Evolutionary conservation across 2,113 vertebrate genomes (phyloP), one percentile per base, ranked within the genome.

Genomic region (Dipodomys ordii): DNA sequence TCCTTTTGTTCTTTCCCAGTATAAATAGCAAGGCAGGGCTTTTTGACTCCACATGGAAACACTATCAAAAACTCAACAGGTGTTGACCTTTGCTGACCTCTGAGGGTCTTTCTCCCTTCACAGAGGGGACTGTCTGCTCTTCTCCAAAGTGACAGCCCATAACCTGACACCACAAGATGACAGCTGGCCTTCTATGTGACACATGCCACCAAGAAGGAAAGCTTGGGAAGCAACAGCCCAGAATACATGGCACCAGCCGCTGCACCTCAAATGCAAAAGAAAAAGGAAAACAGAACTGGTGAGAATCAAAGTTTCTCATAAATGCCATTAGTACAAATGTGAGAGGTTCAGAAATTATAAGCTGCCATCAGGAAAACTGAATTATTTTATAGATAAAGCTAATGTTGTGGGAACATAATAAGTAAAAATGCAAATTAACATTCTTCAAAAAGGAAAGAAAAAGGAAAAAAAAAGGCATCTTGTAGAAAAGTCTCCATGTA

Each of bases 51-150:
- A 88, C 64, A 68, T 92, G 87, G 67, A 90, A 94, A 91, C 23
- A 32, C 46, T 86, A 53, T 93, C 90, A 95, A 96, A 39, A 94
- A 95, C 64, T 86, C 96, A 96, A 97, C 96, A 97, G 97, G 96
- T 97, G 96, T 83, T 4, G 4, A 46, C 93, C 82, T 95, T 85
- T 96, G 71, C 82, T 93, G 96, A 94, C 84, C 91, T 88, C 27
- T 62, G 22, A 65, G 60, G 95, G 46, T 84, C 82, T 92, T 89
- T 94, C 13, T 19, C 67, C 62, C 94, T 53, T 92, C 46, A 88
- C 77, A n/a, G 44, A 92, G 46, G 49, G 65, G 71, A 76, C 88
- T 60, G 87, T 91, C 93, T 92, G 28, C 32, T 79, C 84, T 77
- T 79, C 84, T 30, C 67, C 46, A 91, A 90, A 87, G 92, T 68